A percentile compares a stretch with the other conserved stretches of the same genome.
Evolutionary conservation across 2,888 invertebrate species (phyloP).

Genomic region (Acrobasis repandana): DNA sequence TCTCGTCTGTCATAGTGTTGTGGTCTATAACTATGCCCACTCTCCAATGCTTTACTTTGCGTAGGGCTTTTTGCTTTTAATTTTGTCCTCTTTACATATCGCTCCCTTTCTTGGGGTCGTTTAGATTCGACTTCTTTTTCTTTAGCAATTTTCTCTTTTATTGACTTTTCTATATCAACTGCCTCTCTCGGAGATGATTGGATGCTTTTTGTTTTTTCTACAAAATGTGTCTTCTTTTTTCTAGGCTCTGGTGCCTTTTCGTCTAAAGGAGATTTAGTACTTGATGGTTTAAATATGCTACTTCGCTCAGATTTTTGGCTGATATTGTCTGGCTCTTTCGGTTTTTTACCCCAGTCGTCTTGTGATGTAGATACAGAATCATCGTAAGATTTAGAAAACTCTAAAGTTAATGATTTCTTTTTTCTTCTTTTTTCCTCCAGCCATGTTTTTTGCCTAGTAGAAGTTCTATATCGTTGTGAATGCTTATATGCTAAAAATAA

Average conservation of each 20-base stretch:
- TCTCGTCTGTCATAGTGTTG: slow-evolving; percentile 79
- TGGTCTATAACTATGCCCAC: slow-evolving; percentile 58
- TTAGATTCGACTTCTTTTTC: slow-evolving; percentile 67
- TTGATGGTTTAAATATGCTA: slow-evolving; percentile 52
- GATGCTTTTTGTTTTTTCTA: slow-evolving; percentile 71
- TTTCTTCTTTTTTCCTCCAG: slow-evolving; percentile 87
- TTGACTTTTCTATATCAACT: slow-evolving; percentile 65
- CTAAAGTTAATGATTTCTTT: slow-evolving; percentile 89
- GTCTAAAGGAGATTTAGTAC: slow-evolving; percentile 64
- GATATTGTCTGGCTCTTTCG: slow-evolving; percentile 55
- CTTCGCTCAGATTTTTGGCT: slow-evolving; percentile 62
- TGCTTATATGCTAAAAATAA: slow-evolving; percentile 71
- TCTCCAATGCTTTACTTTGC: slow-evolving; percentile 64
- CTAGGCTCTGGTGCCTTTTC: slow-evolving; percentile 64
- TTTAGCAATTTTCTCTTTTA: slow-evolving; percentile 67
- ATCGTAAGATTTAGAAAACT: slow-evolving; percentile 85
- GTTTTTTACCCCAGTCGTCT: slow-evolving; percentile 72
- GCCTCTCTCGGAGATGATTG: slow-evolving; percentile 71
- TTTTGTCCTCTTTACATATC: slow-evolving; percentile 76
- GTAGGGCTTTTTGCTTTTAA: slow-evolving; percentile 77
- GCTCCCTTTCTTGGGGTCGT: slow-evolving; percentile 70
- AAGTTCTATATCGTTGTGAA: slow-evolving; percentile 75
- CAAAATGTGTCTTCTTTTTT: slow-evolving; percentile 77
- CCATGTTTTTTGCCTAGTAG: slow-evolving; percentile 79
- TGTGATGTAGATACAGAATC: slow-evolving; percentile 79